phyloP scores from a whole-genome alignment of 2,888 invertebrate species.

The Spisula solida region DNA sequence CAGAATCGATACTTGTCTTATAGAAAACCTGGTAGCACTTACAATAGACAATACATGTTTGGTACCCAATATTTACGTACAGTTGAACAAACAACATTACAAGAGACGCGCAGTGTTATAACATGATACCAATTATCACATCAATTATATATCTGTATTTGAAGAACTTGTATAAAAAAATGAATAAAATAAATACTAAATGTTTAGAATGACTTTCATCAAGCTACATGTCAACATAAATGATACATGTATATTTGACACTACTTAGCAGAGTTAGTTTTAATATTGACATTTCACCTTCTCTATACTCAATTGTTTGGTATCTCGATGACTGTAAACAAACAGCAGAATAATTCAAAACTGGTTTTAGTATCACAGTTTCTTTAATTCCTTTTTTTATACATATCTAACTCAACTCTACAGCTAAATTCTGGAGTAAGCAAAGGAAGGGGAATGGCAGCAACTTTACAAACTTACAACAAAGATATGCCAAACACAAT shows the following conservation, averaged over 20 bases:
- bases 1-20: background rate
- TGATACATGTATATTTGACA: background rate
- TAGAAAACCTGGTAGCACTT: background rate
- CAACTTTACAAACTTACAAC: too few relatives aligned
- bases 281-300: background rate
- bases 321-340: too few relatives aligned
- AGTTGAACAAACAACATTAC: background rate
- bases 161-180: conserved; percentile 6
- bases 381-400: too few relatives aligned
- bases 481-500: too few relatives aligned
- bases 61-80: background rate
- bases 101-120: background rate
- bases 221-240: background rate
- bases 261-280: background rate
- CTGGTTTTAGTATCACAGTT: too few relatives aligned
- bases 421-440: too few relatives aligned
- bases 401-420: too few relatives aligned
- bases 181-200: background rate
- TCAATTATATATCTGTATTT: background rate
- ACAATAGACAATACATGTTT: too few relatives aligned
- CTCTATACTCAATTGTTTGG: too few relatives aligned
- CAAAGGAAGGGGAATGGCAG: too few relatives aligned
- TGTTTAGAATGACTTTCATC: background rate
- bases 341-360: too few relatives aligned
- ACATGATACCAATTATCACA: conserved; percentile 7